A percentile compares a stretch with the other conserved stretches of the same genome.
These are phyloP conservation scores for Gymnocheta viridis DNA, from an alignment of 2,888 invertebrate species.

Conservation along the genomic window DNA sequence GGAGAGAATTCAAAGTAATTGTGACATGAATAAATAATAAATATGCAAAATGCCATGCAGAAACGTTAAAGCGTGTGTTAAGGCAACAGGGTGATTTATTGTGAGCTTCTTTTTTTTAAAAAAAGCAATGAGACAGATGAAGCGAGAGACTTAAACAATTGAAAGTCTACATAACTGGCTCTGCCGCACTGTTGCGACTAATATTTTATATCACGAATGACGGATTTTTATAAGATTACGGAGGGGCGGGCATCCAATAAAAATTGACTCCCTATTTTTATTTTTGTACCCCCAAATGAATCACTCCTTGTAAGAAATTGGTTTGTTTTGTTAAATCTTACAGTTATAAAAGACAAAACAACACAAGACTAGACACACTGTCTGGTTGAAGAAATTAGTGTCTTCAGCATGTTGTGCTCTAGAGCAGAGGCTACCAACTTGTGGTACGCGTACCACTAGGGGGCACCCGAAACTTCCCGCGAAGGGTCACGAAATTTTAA, in stretches of 20 bases:
- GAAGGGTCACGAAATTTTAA: too few species aligned
- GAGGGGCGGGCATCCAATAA: not conserved
- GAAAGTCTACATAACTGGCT: too few species aligned
- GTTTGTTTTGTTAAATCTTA: not conserved
- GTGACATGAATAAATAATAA: constrained; percentile 36
- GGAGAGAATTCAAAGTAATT: constrained; percentile 1
- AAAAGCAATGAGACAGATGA: too few species aligned
- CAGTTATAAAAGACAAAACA: not conserved
- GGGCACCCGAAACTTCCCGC: too few species aligned
- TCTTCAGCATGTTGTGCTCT: not conserved
- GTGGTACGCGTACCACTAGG: too few species aligned
- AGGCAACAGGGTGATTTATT: not conserved
- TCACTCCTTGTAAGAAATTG: not conserved
- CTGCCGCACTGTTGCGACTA: too few species aligned
- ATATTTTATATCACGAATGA: too few species aligned
- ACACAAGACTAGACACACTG: constrained; percentile 11
- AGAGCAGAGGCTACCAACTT: too few species aligned
- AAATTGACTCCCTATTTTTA: not conserved
- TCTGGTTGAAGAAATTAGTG: constrained; percentile 26
- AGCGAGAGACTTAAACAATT: too few species aligned
- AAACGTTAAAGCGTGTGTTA: not conserved
- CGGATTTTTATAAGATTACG: too few species aligned
- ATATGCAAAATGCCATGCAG: not conserved
- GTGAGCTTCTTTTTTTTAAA: not conserved
- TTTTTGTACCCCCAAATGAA: not conserved